Percentiles rank a stretch among this genome's conserved stretches.
Evolutionary conservation across 2,888 invertebrate species (phyloP).

Genomic region (Hypsopygia costalis): DNA sequence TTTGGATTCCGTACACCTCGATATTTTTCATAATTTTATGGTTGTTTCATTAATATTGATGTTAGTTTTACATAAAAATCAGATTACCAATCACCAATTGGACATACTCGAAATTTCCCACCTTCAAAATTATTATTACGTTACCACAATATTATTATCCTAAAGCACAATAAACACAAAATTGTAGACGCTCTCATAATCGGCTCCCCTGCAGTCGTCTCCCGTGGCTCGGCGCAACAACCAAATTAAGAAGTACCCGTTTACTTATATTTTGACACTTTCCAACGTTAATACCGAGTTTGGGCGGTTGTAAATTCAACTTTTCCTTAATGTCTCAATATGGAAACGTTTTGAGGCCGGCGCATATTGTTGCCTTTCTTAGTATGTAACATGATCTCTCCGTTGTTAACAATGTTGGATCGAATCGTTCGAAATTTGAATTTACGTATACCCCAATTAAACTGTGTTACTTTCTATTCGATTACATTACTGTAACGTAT

Average conservation of each 20-base stretch:
- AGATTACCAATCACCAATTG: too few species aligned
- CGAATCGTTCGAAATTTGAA: too few species aligned
- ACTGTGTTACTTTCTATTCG: too few species aligned
- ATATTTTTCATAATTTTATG: too few species aligned
- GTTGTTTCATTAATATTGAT: too few species aligned
- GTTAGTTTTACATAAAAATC: too few species aligned
- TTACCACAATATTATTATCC: conserved; percentile 25
- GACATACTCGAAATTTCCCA: conserved; percentile 3
- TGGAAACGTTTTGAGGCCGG: conserved; percentile 17
- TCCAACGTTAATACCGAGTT: conserved; percentile 17
- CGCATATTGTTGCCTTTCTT: neutral
- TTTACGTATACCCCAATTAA: too few species aligned
- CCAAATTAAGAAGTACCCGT: conserved; percentile 28
- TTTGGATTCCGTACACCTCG: too few species aligned
- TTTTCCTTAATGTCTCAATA: conserved; percentile 48
- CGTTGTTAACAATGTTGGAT: too few species aligned
- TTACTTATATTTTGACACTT: conserved; percentile 35
- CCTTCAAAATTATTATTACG: conserved; percentile 11
- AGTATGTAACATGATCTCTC: too few species aligned
- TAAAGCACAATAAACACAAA: conserved; percentile 33
- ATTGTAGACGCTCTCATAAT: conserved; percentile 34
- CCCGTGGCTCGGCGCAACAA: conserved; percentile 30
- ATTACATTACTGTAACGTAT: too few species aligned
- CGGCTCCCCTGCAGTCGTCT: conserved; percentile 42
- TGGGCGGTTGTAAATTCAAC: conserved; percentile 24